Conservation (phyloP, 2,113 vertebrate species). For the Oryzias woworae region DNA sequence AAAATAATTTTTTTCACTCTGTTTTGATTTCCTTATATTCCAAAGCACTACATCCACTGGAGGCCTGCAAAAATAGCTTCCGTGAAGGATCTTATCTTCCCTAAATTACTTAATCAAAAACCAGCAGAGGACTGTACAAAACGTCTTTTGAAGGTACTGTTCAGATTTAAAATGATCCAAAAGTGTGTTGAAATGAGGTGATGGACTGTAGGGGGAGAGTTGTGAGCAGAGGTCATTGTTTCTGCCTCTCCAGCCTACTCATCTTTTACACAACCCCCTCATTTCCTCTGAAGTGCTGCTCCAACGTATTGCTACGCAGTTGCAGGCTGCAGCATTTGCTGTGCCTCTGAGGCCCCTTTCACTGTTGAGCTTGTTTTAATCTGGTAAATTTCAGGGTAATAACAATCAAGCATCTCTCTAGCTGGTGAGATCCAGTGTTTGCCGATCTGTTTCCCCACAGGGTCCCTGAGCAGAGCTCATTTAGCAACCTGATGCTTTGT, state of each 20-base stretch:
- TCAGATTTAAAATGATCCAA: too few relatives aligned
- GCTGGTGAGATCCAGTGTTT: conserved; percentile 38
- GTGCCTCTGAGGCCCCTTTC: conserved; percentile 12
- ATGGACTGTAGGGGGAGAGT: too few relatives aligned
- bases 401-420: conserved; percentile 39
- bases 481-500: conserved; percentile 69
- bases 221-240: too few relatives aligned
- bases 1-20: too few relatives aligned
- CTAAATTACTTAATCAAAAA: too few relatives aligned
- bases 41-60: too few relatives aligned
- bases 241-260: not conserved
- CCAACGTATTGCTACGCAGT: not conserved
- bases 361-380: conserved; percentile 40
- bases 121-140: too few relatives aligned
- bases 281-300: not conserved
- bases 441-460: conserved; percentile 57
- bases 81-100: too few relatives aligned
- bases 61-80: too few relatives aligned
- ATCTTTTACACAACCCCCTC: not conserved
- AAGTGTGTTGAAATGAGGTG: too few relatives aligned
- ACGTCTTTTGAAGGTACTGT: too few relatives aligned
- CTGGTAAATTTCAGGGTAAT: conserved; percentile 42
- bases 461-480: conserved; percentile 55
- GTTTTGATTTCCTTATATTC: too few relatives aligned
- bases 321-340: not conserved